Conservation (phyloP, 2,113 vertebrate genomes). For the Haemorhous mexicanus region DNA sequence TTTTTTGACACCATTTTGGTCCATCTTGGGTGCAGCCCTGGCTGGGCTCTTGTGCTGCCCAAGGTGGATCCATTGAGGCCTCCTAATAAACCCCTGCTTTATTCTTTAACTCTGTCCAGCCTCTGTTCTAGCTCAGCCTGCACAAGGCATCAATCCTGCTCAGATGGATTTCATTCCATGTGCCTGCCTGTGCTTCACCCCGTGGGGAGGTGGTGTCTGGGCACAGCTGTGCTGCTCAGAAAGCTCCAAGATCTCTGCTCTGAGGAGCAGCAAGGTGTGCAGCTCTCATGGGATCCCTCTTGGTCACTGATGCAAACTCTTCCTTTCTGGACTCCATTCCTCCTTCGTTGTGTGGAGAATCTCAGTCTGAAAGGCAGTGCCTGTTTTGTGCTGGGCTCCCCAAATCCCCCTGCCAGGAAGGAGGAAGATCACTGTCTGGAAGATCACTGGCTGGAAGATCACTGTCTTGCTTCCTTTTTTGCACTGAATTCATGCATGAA, state of each 20-base stretch:
- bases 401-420: background rate
- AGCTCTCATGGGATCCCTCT: background rate
- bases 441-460: background rate
- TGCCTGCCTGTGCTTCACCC: background rate
- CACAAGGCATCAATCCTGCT: background rate
- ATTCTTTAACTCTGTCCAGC: no score
- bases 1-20: no score
- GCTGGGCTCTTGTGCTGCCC: no score
- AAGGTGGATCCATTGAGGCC: no score
- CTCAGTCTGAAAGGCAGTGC: background rate
- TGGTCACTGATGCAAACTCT: background rate
- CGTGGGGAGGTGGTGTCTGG: background rate
- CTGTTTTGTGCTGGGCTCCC: background rate
- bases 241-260: background rate
- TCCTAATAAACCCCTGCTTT: no score
- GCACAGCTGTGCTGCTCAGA: background rate
- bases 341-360: background rate
- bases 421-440: background rate
- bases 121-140: no score
- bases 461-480: background rate
- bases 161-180: background rate
- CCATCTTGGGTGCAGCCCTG: no score
- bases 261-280: background rate
- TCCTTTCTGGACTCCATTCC: background rate
- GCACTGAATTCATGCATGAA: background rate